Evolutionary conservation across 2,888 invertebrate genomes (phyloP).

Genomic region (Cepaea hortensis): DNA sequence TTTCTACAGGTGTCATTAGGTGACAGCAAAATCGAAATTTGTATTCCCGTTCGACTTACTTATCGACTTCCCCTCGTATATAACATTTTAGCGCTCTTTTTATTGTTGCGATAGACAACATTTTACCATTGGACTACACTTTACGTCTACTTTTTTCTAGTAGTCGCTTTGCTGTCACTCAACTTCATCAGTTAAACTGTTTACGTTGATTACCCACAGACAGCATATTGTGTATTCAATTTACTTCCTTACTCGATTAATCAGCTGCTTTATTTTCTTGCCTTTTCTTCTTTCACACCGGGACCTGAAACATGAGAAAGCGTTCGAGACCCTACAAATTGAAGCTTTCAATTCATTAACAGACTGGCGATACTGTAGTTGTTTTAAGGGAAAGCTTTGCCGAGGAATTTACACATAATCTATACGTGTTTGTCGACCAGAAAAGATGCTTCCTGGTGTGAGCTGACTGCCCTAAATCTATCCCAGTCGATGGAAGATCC

Average conservation of each 20-base stretch:
- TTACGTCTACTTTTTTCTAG: too few relatives aligned
- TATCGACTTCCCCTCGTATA: too few relatives aligned
- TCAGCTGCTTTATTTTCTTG: neutral
- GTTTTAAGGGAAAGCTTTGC: neutral
- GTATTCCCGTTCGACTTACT: too few relatives aligned
- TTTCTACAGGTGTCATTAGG: too few relatives aligned
- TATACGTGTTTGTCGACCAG: neutral
- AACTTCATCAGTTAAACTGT: too few relatives aligned
- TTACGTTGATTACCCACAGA: neutral
- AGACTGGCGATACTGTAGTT: neutral
- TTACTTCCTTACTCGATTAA: neutral
- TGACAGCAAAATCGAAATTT: too few relatives aligned
- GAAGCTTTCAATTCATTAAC: conserved; percentile 41
- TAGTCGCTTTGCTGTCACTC: too few relatives aligned
- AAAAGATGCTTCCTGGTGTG: neutral
- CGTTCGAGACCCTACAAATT: neutral
- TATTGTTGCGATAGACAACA: too few relatives aligned
- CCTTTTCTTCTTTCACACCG: neutral
- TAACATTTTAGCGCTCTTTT: too few relatives aligned
- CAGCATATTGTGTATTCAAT: neutral
- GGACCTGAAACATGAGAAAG: neutral
- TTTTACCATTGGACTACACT: too few relatives aligned
- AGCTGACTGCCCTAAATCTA: neutral
- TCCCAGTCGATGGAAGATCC: conserved; percentile 15
- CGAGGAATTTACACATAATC: conserved; percentile 9